These are phyloP conservation scores for pig (Sus scrofa) DNA, from an alignment of 2,113 vertebrate species.

Conservation along the genomic window DNA sequence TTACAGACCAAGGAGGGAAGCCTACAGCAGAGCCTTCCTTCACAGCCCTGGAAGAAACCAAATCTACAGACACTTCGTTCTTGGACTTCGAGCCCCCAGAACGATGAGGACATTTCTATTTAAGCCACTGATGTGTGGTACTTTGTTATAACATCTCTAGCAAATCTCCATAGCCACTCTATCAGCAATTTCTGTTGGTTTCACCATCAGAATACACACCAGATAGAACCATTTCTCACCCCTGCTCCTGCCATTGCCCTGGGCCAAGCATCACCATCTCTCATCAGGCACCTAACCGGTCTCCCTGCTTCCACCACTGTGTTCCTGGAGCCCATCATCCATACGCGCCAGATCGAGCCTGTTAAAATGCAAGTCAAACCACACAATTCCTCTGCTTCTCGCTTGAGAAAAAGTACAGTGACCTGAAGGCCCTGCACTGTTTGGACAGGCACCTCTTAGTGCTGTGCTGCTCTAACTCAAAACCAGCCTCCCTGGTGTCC, in stretches of 20 bases:
- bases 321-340: neutral
- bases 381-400: neutral
- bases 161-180: too few species aligned
- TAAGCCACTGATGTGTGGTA: neutral
- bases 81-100: neutral
- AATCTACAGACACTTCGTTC: neutral
- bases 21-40: neutral
- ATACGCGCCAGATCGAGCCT: neutral
- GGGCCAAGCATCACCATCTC: neutral
- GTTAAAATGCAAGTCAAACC: neutral
- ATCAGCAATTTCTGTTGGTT: neutral
- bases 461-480: neutral
- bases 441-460: neutral
- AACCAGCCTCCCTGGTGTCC: neutral
- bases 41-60: neutral
- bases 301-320: neutral
- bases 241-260: neutral
- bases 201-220: neutral
- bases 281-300: neutral
- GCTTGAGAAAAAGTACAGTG: neutral
- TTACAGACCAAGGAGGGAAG: neutral
- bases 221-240: neutral
- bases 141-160: too few species aligned
- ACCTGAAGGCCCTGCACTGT: neutral
- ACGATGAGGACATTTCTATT: neutral